These are phyloP conservation scores for Ceramica pisi DNA, from an alignment of 2,888 invertebrate genomes.

Conservation along the genomic window DNA sequence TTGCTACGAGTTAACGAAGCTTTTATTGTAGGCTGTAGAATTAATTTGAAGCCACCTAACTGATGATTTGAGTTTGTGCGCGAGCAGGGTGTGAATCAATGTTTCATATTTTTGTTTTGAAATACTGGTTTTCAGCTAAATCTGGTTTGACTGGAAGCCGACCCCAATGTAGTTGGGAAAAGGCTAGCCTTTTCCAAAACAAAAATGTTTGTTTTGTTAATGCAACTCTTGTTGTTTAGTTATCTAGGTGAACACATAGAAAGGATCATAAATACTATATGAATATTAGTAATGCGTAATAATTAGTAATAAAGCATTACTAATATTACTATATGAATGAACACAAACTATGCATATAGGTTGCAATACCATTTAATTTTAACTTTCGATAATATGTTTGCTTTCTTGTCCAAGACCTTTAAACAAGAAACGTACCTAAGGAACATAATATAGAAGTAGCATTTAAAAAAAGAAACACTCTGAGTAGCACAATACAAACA, in stretches of 20 bases:
- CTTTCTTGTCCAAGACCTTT: background rate
- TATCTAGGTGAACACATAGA: background rate
- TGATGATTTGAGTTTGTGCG: slow-evolving; percentile 1
- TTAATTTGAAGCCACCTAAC: slow-evolving; percentile 7
- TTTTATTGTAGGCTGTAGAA: slow-evolving; percentile 25
- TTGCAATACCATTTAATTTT: too few relatives aligned
- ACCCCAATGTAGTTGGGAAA: too few relatives aligned
- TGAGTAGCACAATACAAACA: background rate
- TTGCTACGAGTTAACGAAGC: slow-evolving; percentile 37
- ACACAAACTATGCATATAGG: too few relatives aligned
- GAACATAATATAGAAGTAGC: background rate
- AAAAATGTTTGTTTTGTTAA: background rate
- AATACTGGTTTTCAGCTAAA: too few relatives aligned
- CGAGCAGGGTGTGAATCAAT: background rate
- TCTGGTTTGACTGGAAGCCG: too few relatives aligned
- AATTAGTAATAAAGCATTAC: too few relatives aligned
- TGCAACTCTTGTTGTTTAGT: background rate
- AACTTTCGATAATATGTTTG: too few relatives aligned
- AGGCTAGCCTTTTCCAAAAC: too few relatives aligned
- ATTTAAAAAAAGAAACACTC: background rate
- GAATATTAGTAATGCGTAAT: too few relatives aligned
- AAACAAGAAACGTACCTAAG: background rate
- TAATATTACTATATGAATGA: too few relatives aligned
- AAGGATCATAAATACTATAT: background rate
- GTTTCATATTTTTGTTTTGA: background rate